phyloP scores from a whole-genome alignment of 1,140 invertebrate species.

The Drosophila subobscura region DNA sequence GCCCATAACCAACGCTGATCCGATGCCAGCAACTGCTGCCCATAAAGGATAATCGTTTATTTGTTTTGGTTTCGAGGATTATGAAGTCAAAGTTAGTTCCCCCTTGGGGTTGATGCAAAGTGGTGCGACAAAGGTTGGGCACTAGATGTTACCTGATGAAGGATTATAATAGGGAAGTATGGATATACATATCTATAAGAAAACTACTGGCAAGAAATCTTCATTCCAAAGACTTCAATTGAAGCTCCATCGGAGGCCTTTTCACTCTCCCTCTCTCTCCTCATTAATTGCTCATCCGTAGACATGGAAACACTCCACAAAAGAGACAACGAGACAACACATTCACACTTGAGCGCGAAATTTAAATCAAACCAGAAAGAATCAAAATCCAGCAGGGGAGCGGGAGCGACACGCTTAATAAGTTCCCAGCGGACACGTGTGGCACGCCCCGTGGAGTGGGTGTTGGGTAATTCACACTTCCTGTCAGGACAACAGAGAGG shows the following conservation, averaged over 20 bases:
- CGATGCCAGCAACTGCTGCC: constrained; percentile 26
- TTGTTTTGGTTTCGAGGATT: constrained; percentile 59
- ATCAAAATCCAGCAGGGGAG: constrained; percentile 18
- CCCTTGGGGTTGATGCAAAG: constrained; percentile 4
- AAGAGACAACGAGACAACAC: constrained; percentile 40
- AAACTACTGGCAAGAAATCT: too few species aligned
- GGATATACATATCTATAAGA: too few species aligned
- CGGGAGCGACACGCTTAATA: constrained; percentile 51
- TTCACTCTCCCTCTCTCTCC: not conserved
- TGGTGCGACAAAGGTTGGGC: too few species aligned
- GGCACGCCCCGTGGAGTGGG: constrained; percentile 36
- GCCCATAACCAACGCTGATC: constrained; percentile 60
- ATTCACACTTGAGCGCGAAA: constrained; percentile 13
- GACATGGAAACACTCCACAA: constrained; percentile 43
- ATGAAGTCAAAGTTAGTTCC: constrained; percentile 49
- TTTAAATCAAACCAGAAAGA: constrained; percentile 48
- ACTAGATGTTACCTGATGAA: too few species aligned
- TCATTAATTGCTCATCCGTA: constrained; percentile 16
- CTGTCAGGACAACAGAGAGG: constrained; percentile 35
- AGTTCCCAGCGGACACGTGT: constrained; percentile 59
- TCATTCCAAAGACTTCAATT: too few species aligned
- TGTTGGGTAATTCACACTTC: constrained; percentile 77
- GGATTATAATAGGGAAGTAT: too few species aligned
- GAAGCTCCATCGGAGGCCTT: too few species aligned
- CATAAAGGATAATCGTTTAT: constrained; percentile 58